A percentile compares a stretch with the other conserved stretches of the same genome.
Evolutionary conservation across 1,140 invertebrate species (phyloP).

Genomic region (Nylanderia fulva): DNA sequence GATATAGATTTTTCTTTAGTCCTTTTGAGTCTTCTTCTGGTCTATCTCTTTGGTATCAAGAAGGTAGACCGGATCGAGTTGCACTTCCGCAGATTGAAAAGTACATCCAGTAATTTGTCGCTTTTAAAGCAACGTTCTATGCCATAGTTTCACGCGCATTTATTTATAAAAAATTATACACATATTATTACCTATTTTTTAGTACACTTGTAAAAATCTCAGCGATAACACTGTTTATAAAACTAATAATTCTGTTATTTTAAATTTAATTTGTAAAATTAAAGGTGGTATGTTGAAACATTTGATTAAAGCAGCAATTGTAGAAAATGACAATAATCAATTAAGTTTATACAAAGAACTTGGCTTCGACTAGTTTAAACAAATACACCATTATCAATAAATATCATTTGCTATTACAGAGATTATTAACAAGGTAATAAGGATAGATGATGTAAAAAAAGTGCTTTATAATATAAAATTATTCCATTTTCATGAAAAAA

Average conservation of each 20-base stretch:
- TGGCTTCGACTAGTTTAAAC: not conserved
- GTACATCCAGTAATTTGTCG: conserved; percentile 50
- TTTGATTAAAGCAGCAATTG: not conserved
- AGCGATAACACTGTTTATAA: not conserved
- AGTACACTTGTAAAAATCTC: too few relatives aligned
- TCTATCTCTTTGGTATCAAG: conserved; percentile 43
- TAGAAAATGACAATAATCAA: not conserved
- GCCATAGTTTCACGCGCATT: not conserved
- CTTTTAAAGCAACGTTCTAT: not conserved
- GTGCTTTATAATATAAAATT: not conserved
- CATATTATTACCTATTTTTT: not conserved
- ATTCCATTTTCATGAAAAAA: not conserved
- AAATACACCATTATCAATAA: not conserved
- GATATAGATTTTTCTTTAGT: conserved; percentile 50
- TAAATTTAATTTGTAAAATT: conserved; percentile 12
- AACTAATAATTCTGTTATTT: not conserved
- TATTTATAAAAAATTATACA: conserved; percentile 4
- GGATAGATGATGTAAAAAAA: too few relatives aligned
- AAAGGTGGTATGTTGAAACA: not conserved
- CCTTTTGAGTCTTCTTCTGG: conserved; percentile 51
- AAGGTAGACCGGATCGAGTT: conserved; percentile 22
- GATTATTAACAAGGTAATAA: conserved; percentile 5
- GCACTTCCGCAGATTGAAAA: conserved; percentile 69
- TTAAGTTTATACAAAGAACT: not conserved
- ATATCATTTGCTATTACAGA: not conserved